Base-by-base conservation (phyloP, 1,140 invertebrate genomes). In the Formica exsecta region DNA sequence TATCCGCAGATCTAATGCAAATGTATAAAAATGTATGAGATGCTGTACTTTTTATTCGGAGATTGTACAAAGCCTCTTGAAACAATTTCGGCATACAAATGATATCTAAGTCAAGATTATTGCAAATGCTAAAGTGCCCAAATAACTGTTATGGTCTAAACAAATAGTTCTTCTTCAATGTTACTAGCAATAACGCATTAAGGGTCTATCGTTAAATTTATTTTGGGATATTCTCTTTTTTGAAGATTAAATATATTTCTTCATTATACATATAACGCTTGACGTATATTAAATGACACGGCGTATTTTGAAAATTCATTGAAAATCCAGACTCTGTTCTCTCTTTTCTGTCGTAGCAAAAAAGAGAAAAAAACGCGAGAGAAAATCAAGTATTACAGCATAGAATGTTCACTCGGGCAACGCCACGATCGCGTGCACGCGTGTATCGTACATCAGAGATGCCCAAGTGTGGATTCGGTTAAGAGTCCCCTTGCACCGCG, bases 401-500 rank as follows among this genome's bases (percentile, higher is more conserved):
- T 66, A n/a, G 22, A 65, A 19, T 25, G 65, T 48, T 68, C 61
- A 66, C 25, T 62, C 48, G 44, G 25, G 62, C 25, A 29, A 51
- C 36, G 32, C 1, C 32, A n/a, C 32, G 32, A 79, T 68, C 76
- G 38, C 64, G 64, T 64, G 54, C 36, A n/a, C 19, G 54, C 25
- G 25, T 54, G 38, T 83, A 83, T 62, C 38, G 79, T 73, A 73
- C 54, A 44, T 81, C 79, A 81, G 66, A 73, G 54, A 25, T 73
- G 51, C 68, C 38, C 57, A 61, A 83, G 68, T 74, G 54, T 74
- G 54, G 38, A 73, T 73, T 83, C 51, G 48, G 57, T 54, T 71
- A 71, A 73, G 79, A 83, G 54, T 62, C 22, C 41, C 79, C 44
- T 71, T 19, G 48, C 68, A 61, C 29, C 54, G 25, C 41, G 48